Evolutionary conservation across 2,888 invertebrate species (phyloP).

Genomic region (Trachelus troglodyta): DNA sequence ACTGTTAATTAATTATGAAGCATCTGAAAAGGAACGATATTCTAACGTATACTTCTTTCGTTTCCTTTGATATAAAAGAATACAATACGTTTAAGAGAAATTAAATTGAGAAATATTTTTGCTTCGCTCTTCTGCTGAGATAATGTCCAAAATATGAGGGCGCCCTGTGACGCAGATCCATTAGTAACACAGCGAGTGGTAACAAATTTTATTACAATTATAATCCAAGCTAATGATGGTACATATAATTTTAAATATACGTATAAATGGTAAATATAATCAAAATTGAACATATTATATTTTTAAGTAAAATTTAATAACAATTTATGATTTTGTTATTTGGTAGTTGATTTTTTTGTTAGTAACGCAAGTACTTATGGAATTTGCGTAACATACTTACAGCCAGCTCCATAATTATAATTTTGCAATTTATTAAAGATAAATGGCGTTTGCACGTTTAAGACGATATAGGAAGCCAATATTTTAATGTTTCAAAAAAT

Average conservation of each 20-base stretch:
- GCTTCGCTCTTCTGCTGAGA: not conserved
- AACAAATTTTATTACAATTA: not conserved
- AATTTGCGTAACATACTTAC: not conserved
- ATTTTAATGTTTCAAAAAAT: not conserved
- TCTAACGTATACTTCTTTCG: not conserved
- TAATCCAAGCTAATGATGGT: not conserved
- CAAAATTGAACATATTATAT: not conserved
- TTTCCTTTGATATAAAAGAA: not conserved
- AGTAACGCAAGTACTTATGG: not conserved
- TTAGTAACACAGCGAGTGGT: not conserved
- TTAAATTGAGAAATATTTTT: not conserved
- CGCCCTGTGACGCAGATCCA: not conserved
- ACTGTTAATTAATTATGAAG: no score
- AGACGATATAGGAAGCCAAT: not conserved
- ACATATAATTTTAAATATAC: no score
- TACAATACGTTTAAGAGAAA: not conserved
- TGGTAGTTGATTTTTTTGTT: not conserved
- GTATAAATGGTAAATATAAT: no score
- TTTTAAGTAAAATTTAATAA: not conserved
- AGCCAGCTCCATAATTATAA: no score
- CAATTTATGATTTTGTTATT: not conserved
- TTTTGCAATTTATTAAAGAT: not conserved
- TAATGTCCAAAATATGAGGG: not conserved
- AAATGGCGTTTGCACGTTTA: not conserved
- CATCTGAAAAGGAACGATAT: no score